Evolutionary conservation across 2,797 vertebrate genomes (phyloP).

Genomic region (Anabacerthia variegaticeps): DNA sequence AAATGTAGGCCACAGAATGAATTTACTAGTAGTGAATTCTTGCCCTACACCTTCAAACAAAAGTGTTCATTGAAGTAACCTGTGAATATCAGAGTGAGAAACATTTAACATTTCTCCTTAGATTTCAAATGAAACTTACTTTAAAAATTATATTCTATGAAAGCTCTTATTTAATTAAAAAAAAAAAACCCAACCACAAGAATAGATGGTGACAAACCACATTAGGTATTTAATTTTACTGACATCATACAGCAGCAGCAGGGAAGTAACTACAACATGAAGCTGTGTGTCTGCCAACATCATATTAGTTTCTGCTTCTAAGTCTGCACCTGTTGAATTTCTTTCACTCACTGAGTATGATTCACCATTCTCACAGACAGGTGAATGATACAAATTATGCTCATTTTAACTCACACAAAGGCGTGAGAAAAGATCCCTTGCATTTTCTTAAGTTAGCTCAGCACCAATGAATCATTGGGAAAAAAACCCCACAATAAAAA

Average conservation of each 20-base stretch:
- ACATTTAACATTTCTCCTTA: background rate
- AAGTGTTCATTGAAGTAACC: background rate
- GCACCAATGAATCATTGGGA: background rate
- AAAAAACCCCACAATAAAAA: background rate
- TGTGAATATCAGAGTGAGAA: background rate
- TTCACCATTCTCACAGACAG: background rate
- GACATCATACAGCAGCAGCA: conserved; percentile 49
- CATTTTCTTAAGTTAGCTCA: background rate
- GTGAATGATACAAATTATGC: background rate
- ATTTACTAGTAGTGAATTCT: background rate
- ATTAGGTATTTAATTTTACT: conserved; percentile 51
- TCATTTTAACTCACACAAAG: background rate
- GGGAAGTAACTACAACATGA: conserved; percentile 49
- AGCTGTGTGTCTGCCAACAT: conserved; percentile 7
- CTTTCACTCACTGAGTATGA: conserved; percentile 16
- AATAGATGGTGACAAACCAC: conserved; percentile 47
- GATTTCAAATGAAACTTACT: background rate
- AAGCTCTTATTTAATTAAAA: background rate
- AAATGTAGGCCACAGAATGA: background rate
- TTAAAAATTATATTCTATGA: background rate
- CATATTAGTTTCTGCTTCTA: conserved; percentile 54
- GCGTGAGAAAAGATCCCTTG: background rate
- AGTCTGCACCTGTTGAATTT: conserved; percentile 57
- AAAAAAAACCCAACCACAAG: background rate
- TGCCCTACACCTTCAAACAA: background rate